Conservation (phyloP, 2,797 vertebrate genomes). For the Peromyscus aztecus region DNA sequence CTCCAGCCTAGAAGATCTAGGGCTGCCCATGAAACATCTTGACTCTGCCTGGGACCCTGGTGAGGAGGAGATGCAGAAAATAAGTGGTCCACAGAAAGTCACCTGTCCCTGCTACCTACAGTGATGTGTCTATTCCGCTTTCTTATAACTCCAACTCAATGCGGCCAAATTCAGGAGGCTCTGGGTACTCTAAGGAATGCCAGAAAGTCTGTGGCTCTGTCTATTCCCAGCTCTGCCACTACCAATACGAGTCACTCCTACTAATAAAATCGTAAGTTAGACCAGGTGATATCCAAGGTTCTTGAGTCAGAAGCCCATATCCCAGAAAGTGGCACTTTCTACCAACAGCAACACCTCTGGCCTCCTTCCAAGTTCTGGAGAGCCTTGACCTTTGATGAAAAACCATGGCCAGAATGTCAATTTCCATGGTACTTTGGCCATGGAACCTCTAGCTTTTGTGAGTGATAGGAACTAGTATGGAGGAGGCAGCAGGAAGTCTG, state of each 20-base stretch:
- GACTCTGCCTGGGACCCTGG: not conserved
- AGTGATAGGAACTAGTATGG: too few species aligned
- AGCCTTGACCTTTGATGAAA: not conserved
- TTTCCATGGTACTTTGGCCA: not conserved
- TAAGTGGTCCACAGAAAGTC: not conserved
- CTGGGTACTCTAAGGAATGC: not conserved
- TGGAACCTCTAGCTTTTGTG: not conserved
- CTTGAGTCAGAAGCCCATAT: slow-evolving; percentile 15
- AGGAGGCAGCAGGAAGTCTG: not conserved
- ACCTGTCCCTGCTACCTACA: not conserved
- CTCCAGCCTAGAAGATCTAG: not conserved
- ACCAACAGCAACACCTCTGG: not conserved
- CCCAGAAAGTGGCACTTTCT: not conserved
- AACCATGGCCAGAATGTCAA: not conserved
- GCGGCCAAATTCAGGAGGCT: not conserved
- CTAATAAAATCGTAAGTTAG: not conserved
- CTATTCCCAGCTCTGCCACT: not conserved
- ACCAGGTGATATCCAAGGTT: not conserved
- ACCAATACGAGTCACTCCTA: not conserved
- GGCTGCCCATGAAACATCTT: not conserved
- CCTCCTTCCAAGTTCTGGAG: not conserved
- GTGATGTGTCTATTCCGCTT: not conserved
- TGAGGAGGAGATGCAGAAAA: not conserved
- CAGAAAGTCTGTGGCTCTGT: not conserved
- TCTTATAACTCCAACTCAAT: slow-evolving; percentile 6